A percentile compares a stretch with the other conserved stretches of the same genome.
These are phyloP conservation scores for Ryuthela nishihirai DNA, from an alignment of 2,888 invertebrate genomes.

Conservation along the genomic window DNA sequence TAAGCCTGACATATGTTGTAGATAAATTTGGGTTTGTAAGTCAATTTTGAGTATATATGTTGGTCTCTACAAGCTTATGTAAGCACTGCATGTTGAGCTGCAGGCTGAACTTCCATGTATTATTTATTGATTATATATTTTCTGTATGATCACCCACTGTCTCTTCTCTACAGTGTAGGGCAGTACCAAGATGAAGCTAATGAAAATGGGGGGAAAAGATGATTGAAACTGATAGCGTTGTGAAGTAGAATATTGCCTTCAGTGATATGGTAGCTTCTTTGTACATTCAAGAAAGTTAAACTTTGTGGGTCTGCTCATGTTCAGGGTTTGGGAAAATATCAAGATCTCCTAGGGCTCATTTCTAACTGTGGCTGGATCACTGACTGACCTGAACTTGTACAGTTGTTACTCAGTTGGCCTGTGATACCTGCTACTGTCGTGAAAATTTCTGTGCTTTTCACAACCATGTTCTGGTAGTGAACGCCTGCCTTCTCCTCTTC, in stretches of 20 bases:
- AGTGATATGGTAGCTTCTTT: no score
- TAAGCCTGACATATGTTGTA: no score
- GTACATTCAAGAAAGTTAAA: no score
- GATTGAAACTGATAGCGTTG: not conserved
- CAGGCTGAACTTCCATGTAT: not conserved
- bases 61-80: no score
- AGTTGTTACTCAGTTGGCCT: not conserved
- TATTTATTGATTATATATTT: constrained; percentile 5
- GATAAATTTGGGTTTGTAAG: constrained; percentile 7
- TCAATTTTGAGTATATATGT: not conserved
- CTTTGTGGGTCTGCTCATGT: no score
- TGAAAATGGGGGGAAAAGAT: not conserved
- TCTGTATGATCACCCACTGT: not conserved
- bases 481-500: no score
- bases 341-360: no score
- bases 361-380: constrained; percentile 1
- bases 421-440: not conserved
- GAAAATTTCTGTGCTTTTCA: not conserved
- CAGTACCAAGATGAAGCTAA: no score
- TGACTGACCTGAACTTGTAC: not conserved
- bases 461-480: not conserved
- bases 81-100: constrained; percentile 3
- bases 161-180: no score
- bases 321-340: no score
- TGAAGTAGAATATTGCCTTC: not conserved